phyloP scores from a whole-genome alignment of 2,888 invertebrate species.

The Hydropsyche betteni region DNA sequence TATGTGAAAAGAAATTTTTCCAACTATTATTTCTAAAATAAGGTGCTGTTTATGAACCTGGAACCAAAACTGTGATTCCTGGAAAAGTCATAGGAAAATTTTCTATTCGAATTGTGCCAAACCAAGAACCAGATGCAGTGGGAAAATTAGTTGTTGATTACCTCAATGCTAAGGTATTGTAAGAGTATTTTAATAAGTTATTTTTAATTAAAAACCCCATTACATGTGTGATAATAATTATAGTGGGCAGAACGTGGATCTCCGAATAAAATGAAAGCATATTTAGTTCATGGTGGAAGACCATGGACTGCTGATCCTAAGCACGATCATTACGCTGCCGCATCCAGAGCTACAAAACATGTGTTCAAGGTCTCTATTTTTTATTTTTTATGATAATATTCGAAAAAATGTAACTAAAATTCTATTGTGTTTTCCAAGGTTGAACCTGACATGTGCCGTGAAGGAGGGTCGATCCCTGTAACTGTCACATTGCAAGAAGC shows the following conservation, averaged over 20 bases:
- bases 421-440: conserved; percentile 59
- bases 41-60: conserved; percentile 88
- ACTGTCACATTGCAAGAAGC: conserved; percentile 93
- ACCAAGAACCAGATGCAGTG: conserved; percentile 88
- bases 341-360: conserved; percentile 78
- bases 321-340: conserved; percentile 93
- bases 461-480: conserved; percentile 98
- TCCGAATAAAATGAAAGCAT: conserved; percentile 84
- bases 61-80: conserved; percentile 95
- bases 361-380: conserved; percentile 74
- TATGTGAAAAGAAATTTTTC: neutral
- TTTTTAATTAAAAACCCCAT: neutral
- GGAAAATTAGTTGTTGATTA: conserved; percentile 80
- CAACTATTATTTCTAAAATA: neutral
- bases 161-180: conserved; percentile 71
- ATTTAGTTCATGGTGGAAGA: conserved; percentile 78
- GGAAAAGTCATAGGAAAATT: conserved; percentile 95
- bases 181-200: neutral
- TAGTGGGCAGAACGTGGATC: conserved; percentile 82
- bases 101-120: conserved; percentile 95
- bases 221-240: neutral
- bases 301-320: conserved; percentile 94
- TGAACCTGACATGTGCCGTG: conserved; percentile 94
- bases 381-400: conserved; percentile 11
- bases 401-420: neutral